phyloP scores from a whole-genome alignment of 1,140 invertebrate genomes.

The Drosophila santomea region DNA sequence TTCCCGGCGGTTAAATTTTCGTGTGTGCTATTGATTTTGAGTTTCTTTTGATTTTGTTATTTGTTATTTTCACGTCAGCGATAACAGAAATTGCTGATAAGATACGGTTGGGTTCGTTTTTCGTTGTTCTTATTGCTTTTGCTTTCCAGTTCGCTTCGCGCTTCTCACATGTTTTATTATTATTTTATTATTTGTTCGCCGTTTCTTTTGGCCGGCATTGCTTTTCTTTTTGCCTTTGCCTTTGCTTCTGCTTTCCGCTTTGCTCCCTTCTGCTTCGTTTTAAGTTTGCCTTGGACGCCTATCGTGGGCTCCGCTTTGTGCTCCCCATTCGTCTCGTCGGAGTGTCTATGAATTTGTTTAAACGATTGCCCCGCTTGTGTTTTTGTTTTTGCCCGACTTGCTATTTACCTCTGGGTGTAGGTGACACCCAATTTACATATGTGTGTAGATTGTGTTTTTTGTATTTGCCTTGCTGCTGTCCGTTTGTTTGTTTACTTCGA shows the following conservation, averaged over 20 bases:
- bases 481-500: constrained; percentile 69
- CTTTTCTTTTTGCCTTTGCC: constrained; percentile 13
- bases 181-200: constrained; percentile 34
- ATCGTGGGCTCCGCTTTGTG: constrained; percentile 3
- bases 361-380: constrained; percentile 1
- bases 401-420: constrained; percentile 22
- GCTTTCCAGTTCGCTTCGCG: constrained; percentile 28
- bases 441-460: constrained; percentile 34
- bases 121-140: constrained; percentile 29
- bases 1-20: constrained; percentile 35
- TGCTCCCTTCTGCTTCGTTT: constrained; percentile 13
- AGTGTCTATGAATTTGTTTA: constrained; percentile 34
- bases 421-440: constrained; percentile 13
- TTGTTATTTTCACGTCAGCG: constrained; percentile 63
- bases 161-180: constrained; percentile 44
- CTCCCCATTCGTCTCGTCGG: constrained; percentile 12
- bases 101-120: constrained; percentile 54
- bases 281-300: no score
- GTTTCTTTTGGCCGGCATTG: constrained; percentile 49
- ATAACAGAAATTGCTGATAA: constrained; percentile 76
- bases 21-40: constrained; percentile 26
- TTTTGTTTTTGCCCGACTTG: neutral
- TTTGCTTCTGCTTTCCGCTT: constrained; percentile 28
- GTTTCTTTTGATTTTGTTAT: constrained; percentile 43
- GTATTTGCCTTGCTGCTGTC: constrained; percentile 42